Conservation (phyloP, 2,797 vertebrate species). For the Meriones psammophilus region DNA sequence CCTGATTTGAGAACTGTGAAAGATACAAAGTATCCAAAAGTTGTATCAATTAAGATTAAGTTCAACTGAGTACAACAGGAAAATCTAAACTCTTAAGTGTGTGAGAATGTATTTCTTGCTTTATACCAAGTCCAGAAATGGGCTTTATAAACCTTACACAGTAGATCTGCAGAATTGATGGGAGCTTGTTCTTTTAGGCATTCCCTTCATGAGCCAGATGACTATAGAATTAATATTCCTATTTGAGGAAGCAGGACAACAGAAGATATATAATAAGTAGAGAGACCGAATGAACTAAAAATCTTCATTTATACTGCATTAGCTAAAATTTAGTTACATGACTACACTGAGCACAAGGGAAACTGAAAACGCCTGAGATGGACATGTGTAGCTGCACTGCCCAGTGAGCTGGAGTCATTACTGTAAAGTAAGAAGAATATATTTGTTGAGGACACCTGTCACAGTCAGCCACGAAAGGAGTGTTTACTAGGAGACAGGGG, state of each 20-base stretch:
- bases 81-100: neutral
- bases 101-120: constrained; percentile 45
- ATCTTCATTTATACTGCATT: constrained; percentile 31
- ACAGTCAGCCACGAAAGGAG: neutral
- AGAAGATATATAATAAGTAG: neutral
- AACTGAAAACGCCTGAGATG: neutral
- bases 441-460: neutral
- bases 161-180: neutral
- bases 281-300: neutral
- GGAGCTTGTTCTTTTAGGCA: neutral
- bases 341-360: neutral
- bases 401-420: neutral
- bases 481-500: neutral
- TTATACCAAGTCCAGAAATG: neutral
- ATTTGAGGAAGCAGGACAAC: neutral
- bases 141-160: neutral
- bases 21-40: neutral
- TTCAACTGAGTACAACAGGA: constrained; percentile 29
- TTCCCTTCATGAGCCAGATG: neutral
- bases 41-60: neutral
- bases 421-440: neutral
- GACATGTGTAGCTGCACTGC: neutral
- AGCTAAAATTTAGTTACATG: constrained; percentile 19
- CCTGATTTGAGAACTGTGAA: neutral
- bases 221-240: neutral